These are phyloP conservation scores for Agriopis leucophaearia DNA, from an alignment of 2,888 invertebrate species.

Conservation along the genomic window DNA sequence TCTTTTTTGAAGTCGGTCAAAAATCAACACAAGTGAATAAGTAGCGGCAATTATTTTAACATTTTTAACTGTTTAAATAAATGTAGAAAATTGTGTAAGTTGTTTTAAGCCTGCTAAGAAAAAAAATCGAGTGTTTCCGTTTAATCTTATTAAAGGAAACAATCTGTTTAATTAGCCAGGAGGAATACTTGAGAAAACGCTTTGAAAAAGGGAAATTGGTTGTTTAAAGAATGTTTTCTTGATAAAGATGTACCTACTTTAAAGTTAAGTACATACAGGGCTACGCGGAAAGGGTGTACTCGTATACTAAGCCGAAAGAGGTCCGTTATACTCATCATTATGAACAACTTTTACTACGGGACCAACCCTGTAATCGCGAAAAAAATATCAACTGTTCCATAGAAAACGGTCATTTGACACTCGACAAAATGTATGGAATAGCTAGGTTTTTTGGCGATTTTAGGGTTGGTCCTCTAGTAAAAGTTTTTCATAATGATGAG, in stretches of 20 bases:
- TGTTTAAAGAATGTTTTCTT: slow-evolving; percentile 7
- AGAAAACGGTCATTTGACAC: too few relatives aligned
- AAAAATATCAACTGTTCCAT: too few relatives aligned
- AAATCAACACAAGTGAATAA: not conserved
- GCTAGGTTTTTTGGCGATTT: too few relatives aligned
- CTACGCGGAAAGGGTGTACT: not conserved
- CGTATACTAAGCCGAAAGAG: too few relatives aligned
- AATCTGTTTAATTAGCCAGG: slow-evolving; percentile 24
- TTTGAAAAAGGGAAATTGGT: slow-evolving; percentile 11
- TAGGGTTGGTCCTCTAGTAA: too few relatives aligned
- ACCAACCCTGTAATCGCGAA: too few relatives aligned
- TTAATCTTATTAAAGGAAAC: slow-evolving; percentile 25
- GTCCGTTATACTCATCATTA: too few relatives aligned
- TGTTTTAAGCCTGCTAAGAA: slow-evolving; percentile 1
- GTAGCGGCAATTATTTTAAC: not conserved
- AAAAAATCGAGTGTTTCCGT: slow-evolving; percentile 11
- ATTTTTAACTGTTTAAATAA: not conserved
- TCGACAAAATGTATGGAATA: too few relatives aligned
- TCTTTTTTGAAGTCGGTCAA: too few relatives aligned
- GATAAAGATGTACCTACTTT: not conserved
- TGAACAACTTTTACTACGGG: too few relatives aligned
- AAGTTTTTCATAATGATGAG: too few relatives aligned
- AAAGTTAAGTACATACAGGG: not conserved
- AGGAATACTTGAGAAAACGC: slow-evolving; percentile 17
- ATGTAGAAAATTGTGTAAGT: not conserved